Evolutionary conservation across 2,797 vertebrate genomes (phyloP), one percentile per base, ranked within the genome.

Genomic region (Aselliscus stoliczkanus): DNA sequence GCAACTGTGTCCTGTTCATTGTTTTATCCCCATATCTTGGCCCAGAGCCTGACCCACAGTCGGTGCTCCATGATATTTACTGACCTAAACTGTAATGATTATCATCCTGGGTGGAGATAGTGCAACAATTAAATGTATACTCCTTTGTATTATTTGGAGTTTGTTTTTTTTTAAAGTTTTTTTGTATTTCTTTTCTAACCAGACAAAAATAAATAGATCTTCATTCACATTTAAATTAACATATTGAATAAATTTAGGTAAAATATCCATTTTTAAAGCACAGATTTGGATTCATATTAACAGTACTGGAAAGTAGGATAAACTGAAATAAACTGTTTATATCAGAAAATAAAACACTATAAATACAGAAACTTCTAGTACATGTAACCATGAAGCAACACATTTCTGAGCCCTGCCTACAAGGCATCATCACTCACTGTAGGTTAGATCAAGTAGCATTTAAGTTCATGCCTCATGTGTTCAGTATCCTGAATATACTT

Each of bases 121-220:
- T 60, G 27, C 86, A 69, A 85, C 6, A 80, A 69, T 52, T 69
- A 79, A 65, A 64, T 72, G 37, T 67, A 39, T 69, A 76, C 1
- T 54, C 0, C 0, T 72, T 47, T 80, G 52, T 60, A 52, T 69
- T 56, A 52, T 60, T 79, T 72, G 54, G 25, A 81, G 18, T 1
- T 37, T 54, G n/a, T 65, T 58, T 64, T 18, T 6, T n/a, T 47
- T n/a, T n/a, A n/a, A n/a, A n/a, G n/a, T n/a, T 73, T 77, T 56
- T 92, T 34, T 65, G 27, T 73, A 79, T 90, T 83, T 94, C 11
- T 92, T 89, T 96, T 84, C 47, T 82, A 90, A 90, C 50, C 13
- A 86, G 62, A 82, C 88, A 69, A 76, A 29, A 93, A 92, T 23
- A 39, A 85, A 87, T 5, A 85, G 17, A 34, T 52, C 2, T 84